These are phyloP conservation scores for Terrapene triunguis DNA, from an alignment of 2,113 vertebrate genomes.

Conservation along the genomic window DNA sequence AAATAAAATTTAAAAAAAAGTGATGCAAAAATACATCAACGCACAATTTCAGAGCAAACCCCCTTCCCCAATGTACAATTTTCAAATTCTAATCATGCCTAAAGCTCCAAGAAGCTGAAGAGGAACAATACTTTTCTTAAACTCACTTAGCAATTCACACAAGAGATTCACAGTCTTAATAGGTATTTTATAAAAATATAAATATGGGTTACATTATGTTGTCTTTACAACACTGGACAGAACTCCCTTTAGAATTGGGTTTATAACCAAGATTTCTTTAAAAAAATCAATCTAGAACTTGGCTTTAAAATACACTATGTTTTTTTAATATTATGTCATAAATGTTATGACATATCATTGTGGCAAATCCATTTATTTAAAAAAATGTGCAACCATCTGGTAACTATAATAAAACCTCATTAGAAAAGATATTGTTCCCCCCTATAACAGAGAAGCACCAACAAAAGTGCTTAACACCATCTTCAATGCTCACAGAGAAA, in stretches of 20 bases:
- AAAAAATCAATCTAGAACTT: conserved; percentile 88
- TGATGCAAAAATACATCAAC: conserved; percentile 71
- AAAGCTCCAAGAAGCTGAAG: conserved; percentile 63
- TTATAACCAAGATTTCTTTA: conserved; percentile 81
- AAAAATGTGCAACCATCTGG: conserved; percentile 87
- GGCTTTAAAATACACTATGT: conserved; percentile 88
- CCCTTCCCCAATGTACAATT: conserved; percentile 65
- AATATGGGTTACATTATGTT: conserved; percentile 83
- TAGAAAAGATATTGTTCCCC: conserved; percentile 87
- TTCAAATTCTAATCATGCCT: conserved; percentile 50
- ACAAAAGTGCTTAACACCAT: conserved; percentile 47
- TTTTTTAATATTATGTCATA: conserved; percentile 90
- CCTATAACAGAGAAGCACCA: conserved; percentile 64
- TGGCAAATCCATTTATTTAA: conserved; percentile 83
- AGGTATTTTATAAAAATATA: conserved; percentile 88
- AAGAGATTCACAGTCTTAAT: conserved; percentile 84
- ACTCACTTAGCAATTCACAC: conserved; percentile 83
- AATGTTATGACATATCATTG: conserved; percentile 97
- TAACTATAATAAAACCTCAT: conserved; percentile 84
- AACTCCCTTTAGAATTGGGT: conserved; percentile 82
- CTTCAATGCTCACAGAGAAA: conserved; percentile 43
- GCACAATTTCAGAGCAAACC: conserved; percentile 72
- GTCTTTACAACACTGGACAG: conserved; percentile 84
- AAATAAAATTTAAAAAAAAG: conserved; percentile 49
- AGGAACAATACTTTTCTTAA: conserved; percentile 67